A percentile compares a stretch with the other conserved stretches of the same genome.
These are phyloP conservation scores for Geotrypetes seraphini DNA, from an alignment of 2,797 vertebrate genomes.

Conservation along the genomic window DNA sequence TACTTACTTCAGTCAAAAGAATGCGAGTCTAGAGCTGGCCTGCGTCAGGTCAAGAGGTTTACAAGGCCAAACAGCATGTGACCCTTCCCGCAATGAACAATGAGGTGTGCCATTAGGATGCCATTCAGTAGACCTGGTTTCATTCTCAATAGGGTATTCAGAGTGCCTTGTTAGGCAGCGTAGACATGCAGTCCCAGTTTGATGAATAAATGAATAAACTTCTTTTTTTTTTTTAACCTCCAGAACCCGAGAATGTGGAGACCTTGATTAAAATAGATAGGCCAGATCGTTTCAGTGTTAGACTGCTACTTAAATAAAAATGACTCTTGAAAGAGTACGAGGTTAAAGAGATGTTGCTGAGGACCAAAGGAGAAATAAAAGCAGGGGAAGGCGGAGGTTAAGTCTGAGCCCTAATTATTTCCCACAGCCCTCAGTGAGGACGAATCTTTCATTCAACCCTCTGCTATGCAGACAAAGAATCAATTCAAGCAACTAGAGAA, in stretches of 20 bases:
- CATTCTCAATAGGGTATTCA: no score
- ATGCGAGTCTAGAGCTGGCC: not conserved
- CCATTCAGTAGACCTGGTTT: not conserved
- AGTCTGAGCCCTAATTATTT: conserved; percentile 3
- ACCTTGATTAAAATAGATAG: not conserved
- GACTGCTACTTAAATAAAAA: conserved; percentile 4
- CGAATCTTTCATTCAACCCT: not conserved
- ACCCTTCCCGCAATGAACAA: not conserved
- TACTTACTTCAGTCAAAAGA: not conserved
- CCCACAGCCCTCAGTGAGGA: not conserved
- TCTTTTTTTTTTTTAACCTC: not conserved
- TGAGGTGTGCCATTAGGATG: accelerated
- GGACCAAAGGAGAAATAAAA: not conserved
- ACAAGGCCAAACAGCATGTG: not conserved
- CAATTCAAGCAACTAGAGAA: accelerated
- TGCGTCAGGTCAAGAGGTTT: not conserved
- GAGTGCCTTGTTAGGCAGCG: no score
- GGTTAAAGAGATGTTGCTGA: not conserved
- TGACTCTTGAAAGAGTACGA: conserved; percentile 3
- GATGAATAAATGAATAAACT: no score
- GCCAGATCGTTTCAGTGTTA: not conserved
- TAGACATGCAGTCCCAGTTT: no score
- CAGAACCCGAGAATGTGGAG: not conserved
- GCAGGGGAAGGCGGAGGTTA: no score
- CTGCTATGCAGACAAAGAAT: accelerated